phyloP scores from a whole-genome alignment of 2,797 vertebrate genomes.

The Gymnoscopelus microlampas region DNA sequence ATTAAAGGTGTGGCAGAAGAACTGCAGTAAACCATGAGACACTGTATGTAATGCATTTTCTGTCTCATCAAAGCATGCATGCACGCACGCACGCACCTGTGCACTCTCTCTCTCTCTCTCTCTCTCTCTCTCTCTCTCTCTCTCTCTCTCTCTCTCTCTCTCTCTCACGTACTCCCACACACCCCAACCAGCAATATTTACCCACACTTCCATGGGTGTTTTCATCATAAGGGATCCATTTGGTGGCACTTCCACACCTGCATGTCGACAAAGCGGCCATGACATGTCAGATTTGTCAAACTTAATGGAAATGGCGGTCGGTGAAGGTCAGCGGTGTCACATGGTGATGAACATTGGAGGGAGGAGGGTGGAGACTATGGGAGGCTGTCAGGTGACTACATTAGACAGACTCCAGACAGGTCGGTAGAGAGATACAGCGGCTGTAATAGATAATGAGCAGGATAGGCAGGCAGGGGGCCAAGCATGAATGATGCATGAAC shows the following conservation, averaged over 20 bases:
- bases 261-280: slow-evolving; percentile 66
- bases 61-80: slow-evolving; percentile 21
- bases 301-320: slow-evolving; percentile 73
- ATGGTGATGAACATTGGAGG: slow-evolving; percentile 67
- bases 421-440: slow-evolving; percentile 33
- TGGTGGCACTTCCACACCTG: slow-evolving; percentile 55
- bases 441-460: slow-evolving; percentile 45
- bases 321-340: slow-evolving; percentile 76
- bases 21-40: slow-evolving; percentile 28
- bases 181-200: background rate
- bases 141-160: no score
- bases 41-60: slow-evolving; percentile 32
- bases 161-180: background rate
- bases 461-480: slow-evolving; percentile 35
- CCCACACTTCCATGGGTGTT: slow-evolving; percentile 50
- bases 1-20: slow-evolving; percentile 41
- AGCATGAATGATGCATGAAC: slow-evolving; percentile 53
- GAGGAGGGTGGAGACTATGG: slow-evolving; percentile 29
- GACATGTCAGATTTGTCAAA: slow-evolving; percentile 73
- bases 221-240: slow-evolving; percentile 64
- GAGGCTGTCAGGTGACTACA: slow-evolving; percentile 60
- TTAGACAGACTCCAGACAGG: slow-evolving; percentile 27
- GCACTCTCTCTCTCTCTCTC: background rate
- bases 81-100: background rate
- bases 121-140: no score